phyloP scores from a whole-genome alignment of 2,113 vertebrate species.

The Hystrix brachyura region DNA sequence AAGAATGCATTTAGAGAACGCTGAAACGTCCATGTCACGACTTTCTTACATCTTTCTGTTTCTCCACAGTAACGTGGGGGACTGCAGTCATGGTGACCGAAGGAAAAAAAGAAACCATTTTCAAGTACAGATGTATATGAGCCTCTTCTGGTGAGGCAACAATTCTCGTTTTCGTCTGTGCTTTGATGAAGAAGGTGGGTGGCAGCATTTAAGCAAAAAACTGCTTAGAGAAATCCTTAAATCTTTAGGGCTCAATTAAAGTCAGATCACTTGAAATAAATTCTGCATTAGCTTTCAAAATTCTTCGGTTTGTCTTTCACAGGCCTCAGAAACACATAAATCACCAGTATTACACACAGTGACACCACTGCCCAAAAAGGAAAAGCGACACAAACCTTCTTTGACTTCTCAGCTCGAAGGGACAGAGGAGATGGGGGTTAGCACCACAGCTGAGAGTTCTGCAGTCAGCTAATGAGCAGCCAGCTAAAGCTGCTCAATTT shows the following conservation, averaged over 20 bases:
- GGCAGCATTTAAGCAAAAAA: conserved; percentile 32
- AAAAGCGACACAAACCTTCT: conserved; percentile 73
- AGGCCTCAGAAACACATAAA: conserved; percentile 79
- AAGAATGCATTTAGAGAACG: conserved; percentile 73
- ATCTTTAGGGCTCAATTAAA: conserved; percentile 60
- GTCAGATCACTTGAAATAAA: conserved; percentile 61
- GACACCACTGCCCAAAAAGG: conserved; percentile 85
- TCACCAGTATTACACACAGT: conserved; percentile 70
- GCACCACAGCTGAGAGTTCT: neutral
- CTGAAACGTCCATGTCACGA: conserved; percentile 9
- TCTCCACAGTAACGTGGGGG: neutral
- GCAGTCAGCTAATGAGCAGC: conserved; percentile 46
- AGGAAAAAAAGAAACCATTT: conserved; percentile 38
- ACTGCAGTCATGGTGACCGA: neutral
- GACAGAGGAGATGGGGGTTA: neutral
- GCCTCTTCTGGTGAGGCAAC: conserved; percentile 32
- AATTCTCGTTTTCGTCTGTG: neutral
- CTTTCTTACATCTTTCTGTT: conserved; percentile 51
- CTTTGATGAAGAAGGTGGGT: neutral
- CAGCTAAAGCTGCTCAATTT: conserved; percentile 30
- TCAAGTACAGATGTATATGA: neutral
- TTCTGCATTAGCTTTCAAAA: conserved; percentile 71
- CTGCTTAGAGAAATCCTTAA: conserved; percentile 56
- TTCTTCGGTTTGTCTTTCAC: conserved; percentile 56
- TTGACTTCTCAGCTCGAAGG: conserved; percentile 42